Base-by-base conservation (phyloP, 2,113 vertebrate genomes). In the Scatophagus argus region DNA sequence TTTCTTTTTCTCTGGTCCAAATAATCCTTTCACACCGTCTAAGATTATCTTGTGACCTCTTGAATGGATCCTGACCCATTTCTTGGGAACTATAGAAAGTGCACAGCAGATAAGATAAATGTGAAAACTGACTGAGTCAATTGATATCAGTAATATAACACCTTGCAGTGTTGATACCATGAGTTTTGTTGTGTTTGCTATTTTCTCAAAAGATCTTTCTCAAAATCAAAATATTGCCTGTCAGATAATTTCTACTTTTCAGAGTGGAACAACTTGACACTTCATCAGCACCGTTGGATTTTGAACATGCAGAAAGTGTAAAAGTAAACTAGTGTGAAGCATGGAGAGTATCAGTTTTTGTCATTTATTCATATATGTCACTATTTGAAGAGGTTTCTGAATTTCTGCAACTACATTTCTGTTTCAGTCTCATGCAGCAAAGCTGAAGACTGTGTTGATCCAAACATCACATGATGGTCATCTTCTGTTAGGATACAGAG, bases 91-190 rank as follows among this genome's bases (percentile, higher is more conserved):
- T 2, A 0, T 1, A 9, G 21, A 54, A n/a, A 34, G 39, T 67
- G 12, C 10, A 11, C 25, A 43, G 27, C 51, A n/a, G 6, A 25
- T 12, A 17, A 32, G 10, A 36, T 21, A 16, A 32, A 62, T 34
- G 36, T 66, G 16, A 61, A 64, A 71, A 43, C 23, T 41, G n/a
- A 23, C 39, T 29, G 14, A 70, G 31, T 16, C 61, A 51, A n/a
- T n/a, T n/a, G n/a, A n/a, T n/a, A n/a, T n/a, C n/a, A n/a, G n/a
- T n/a, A n/a, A n/a, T n/a, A n/a, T n/a, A n/a, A n/a, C n/a, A n/a
- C n/a, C n/a, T n/a, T n/a, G n/a, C n/a, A n/a, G n/a, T n/a, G n/a
- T n/a, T n/a, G n/a, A n/a, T n/a, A n/a, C n/a, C n/a, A n/a, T n/a
- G n/a, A n/a, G n/a, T n/a, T n/a, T n/a, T n/a, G n/a, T n/a, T n/a